phyloP scores from a whole-genome alignment of 1,140 invertebrate species.

The Monochamus saltuarius region DNA sequence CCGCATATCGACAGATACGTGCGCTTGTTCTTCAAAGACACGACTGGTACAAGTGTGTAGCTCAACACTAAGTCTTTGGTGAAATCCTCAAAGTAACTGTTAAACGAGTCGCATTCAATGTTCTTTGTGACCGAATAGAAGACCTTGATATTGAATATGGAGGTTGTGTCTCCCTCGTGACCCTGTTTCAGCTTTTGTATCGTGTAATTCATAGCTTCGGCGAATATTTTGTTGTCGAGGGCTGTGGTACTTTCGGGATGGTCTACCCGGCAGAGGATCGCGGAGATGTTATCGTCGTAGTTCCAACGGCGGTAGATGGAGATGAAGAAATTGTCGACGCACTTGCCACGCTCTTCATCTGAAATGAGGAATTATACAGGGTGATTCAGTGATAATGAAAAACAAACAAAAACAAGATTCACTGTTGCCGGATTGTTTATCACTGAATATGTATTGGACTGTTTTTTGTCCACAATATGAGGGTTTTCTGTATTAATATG shows the following conservation, averaged over 20 bases:
- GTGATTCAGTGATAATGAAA: too few species aligned
- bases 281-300: conserved; percentile 83
- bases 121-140: conserved; percentile 69
- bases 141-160: conserved; percentile 69
- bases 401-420: too few species aligned
- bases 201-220: conserved; percentile 70
- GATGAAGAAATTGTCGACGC: conserved; percentile 75
- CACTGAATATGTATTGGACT: too few species aligned
- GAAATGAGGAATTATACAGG: conserved; percentile 42
- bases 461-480: too few species aligned
- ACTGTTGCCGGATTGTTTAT: too few species aligned
- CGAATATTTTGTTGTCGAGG: conserved; percentile 62
- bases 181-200: conserved; percentile 71
- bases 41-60: conserved; percentile 74
- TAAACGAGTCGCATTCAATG: conserved; percentile 58
- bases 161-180: conserved; percentile 57
- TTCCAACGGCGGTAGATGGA: conserved; percentile 81
- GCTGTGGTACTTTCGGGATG: conserved; percentile 56
- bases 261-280: conserved; percentile 77
- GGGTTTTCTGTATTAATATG: too few species aligned
- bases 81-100: conserved; percentile 55
- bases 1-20: conserved; percentile 77
- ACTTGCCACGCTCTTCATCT: conserved; percentile 88
- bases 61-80: conserved; percentile 59
- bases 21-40: conserved; percentile 73